A percentile compares a stretch with the other conserved stretches of the same genome.
Evolutionary conservation across 2,113 vertebrate genomes (phyloP).

Genomic region (Lepus americanus): DNA sequence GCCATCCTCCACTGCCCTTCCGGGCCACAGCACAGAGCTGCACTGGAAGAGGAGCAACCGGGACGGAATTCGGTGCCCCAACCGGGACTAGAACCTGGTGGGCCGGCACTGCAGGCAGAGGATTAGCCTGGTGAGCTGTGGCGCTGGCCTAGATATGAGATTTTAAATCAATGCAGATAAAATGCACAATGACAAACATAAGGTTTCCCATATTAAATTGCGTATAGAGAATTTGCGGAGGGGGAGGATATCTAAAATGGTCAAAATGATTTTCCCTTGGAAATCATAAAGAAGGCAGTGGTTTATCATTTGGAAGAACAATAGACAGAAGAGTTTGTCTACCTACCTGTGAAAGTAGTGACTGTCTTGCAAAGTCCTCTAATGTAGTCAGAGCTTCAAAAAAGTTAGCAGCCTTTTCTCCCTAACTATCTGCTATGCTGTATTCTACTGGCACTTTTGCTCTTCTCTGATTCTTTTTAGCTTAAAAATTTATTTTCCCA

Average conservation of each 20-base stretch:
- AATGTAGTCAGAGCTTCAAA: not conserved
- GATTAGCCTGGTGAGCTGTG: too few species aligned
- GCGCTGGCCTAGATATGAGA: not conserved
- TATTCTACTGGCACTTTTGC: slow-evolving; percentile 38
- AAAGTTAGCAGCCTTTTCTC: not conserved
- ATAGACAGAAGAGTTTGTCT: not conserved
- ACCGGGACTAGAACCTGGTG: too few species aligned
- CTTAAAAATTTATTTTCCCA: slow-evolving; percentile 48
- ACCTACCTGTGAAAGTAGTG: not conserved
- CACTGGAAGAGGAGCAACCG: too few species aligned
- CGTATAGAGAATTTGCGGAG: not conserved
- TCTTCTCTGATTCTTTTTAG: slow-evolving; percentile 61
- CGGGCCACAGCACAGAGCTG: too few species aligned
- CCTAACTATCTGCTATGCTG: slow-evolving; percentile 22
- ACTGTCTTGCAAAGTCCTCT: not conserved
- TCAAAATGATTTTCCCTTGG: slow-evolving; percentile 41
- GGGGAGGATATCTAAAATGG: not conserved
- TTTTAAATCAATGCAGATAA: slow-evolving; percentile 31
- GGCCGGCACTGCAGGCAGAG: too few species aligned
- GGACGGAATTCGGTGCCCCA: too few species aligned
- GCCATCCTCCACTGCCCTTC: too few species aligned
- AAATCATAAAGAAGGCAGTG: slow-evolving; percentile 4
- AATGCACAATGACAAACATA: not conserved
- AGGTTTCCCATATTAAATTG: too few species aligned
- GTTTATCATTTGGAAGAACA: slow-evolving; percentile 49